A percentile compares a stretch with the other conserved stretches of the same genome.
These are phyloP conservation scores for Penaeus indicus DNA, from an alignment of 1,140 invertebrate genomes.

Conservation along the genomic window DNA sequence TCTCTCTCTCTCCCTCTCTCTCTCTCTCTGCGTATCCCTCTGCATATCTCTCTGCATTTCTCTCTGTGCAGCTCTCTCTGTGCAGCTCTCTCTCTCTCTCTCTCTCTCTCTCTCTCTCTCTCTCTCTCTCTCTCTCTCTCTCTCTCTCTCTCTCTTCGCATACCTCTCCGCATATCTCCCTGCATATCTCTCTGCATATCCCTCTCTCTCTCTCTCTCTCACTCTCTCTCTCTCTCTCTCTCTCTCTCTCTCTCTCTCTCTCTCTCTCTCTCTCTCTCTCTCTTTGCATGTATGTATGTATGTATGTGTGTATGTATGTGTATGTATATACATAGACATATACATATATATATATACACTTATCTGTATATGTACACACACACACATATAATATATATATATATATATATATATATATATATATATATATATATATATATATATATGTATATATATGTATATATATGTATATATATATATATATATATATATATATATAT, in stretches of 20 bases:
- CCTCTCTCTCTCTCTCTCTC: neutral
- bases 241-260: neutral
- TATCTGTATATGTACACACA: neutral
- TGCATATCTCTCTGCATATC: too few species aligned
- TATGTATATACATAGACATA: constrained; percentile 1
- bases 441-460: too few species aligned
- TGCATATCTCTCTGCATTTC: too few species aligned
- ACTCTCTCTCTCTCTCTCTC: neutral
- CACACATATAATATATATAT: too few species aligned
- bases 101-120: constrained; percentile 39
- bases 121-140: too few species aligned
- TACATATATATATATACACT: constrained; percentile 1
- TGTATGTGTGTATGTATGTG: neutral
- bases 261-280: neutral
- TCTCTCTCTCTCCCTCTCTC: constrained; percentile 16
- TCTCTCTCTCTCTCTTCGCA: too few species aligned
- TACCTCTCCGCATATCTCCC: too few species aligned
- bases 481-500: too few species aligned
- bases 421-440: too few species aligned
- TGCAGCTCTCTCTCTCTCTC: constrained; percentile 40
- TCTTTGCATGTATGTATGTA: neutral
- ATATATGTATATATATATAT: too few species aligned
- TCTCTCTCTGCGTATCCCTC: constrained; percentile 36
- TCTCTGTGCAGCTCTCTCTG: constrained; percentile 29
- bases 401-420: too few species aligned